These are phyloP conservation scores for Cryptocephalus moraei DNA, from an alignment of 2,888 invertebrate species.

Conservation along the genomic window DNA sequence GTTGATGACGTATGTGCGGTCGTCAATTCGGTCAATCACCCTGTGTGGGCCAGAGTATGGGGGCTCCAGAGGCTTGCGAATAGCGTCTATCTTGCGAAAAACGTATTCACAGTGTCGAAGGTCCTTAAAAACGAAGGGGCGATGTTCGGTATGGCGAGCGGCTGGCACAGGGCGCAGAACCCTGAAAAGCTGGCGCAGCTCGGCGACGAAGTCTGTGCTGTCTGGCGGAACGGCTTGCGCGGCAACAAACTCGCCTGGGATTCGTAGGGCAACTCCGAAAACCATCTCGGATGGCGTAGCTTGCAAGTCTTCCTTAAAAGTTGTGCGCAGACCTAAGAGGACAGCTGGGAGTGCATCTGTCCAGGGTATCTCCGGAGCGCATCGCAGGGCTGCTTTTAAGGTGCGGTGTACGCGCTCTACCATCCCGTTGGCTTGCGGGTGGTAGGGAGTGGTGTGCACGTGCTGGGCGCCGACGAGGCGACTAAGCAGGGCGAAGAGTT, in stretches of 20 bases:
- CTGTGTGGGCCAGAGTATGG: not conserved
- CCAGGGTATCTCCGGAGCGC: not conserved
- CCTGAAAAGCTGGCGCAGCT: not conserved
- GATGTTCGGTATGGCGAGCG: not conserved
- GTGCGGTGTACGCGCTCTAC: not conserved
- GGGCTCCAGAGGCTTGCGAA: not conserved
- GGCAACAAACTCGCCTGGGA: not conserved
- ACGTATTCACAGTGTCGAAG: not conserved
- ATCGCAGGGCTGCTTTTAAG: not conserved
- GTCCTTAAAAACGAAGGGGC: not conserved
- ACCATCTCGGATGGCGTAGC: not conserved
- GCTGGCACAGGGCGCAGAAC: not conserved
- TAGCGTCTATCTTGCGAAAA: not conserved
- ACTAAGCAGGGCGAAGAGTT: not conserved
- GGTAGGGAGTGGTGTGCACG: no score
- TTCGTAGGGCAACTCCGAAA: not conserved
- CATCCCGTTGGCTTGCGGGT: no score
- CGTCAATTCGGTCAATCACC: not conserved
- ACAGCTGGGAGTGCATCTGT: not conserved
- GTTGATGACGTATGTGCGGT: no score
- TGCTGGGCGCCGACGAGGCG: not conserved
- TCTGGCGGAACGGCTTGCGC: not conserved
- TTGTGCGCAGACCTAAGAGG: no score
- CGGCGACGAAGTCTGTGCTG: not conserved
- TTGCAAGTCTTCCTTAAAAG: no score